Evolutionary conservation across 2,888 invertebrate genomes (phyloP).

Genomic region (Andrena chrysosceles): DNA sequence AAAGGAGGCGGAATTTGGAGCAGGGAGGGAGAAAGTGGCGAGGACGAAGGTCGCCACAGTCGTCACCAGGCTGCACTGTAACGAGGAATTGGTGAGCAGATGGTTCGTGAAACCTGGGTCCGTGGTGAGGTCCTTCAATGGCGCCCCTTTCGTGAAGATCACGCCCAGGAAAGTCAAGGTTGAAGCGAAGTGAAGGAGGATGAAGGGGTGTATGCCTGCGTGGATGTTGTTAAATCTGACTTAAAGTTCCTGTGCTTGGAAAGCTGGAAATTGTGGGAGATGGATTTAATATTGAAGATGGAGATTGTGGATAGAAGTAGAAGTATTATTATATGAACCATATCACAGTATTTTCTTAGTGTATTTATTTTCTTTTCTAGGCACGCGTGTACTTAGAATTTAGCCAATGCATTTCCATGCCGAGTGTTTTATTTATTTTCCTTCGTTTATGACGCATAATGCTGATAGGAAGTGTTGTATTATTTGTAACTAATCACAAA

Average conservation of each 20-base stretch:
- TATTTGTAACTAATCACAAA: neutral
- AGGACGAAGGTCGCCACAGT: constrained; percentile 53
- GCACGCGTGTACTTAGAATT: too few species aligned
- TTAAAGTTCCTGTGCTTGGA: constrained; percentile 1
- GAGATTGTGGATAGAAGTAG: too few species aligned
- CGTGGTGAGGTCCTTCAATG: constrained; percentile 26
- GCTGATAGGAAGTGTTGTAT: neutral
- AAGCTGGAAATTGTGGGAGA: too few species aligned
- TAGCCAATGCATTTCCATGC: too few species aligned
- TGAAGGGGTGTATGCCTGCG: neutral
- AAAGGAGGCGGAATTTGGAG: neutral
- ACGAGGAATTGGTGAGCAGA: constrained; percentile 31
- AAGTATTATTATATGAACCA: too few species aligned
- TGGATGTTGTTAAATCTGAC: neutral
- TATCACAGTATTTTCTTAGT: too few species aligned
- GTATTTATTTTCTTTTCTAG: too few species aligned
- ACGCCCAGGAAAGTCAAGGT: constrained; percentile 7
- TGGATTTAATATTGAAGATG: too few species aligned
- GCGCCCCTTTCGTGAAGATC: constrained; percentile 23
- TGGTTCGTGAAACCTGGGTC: constrained; percentile 40
- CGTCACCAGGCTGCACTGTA: constrained; percentile 48
- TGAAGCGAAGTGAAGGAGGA: neutral
- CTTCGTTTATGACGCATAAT: neutral
- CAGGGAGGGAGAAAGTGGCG: constrained; percentile 18
- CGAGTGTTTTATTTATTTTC: too few species aligned